Evolutionary conservation across 2,888 invertebrate species (phyloP), one percentile per base, ranked within the genome.

Genomic region (Pristionchus fissidentatus): DNA sequence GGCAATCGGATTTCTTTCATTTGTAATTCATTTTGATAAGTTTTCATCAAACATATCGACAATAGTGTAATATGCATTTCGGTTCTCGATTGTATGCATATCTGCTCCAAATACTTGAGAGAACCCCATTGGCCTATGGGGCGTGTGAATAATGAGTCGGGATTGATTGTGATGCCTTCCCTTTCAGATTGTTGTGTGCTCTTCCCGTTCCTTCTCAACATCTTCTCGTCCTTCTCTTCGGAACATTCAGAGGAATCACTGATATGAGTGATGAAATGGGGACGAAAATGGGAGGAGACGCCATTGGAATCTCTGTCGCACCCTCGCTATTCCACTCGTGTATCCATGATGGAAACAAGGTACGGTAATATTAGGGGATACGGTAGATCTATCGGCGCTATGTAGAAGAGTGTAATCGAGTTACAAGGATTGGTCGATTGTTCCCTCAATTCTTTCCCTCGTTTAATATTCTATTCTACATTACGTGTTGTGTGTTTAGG

Each of bases 321-420:
- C 97, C 97, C 35, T 97, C 97, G 90, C 96, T 97, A 93, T 97
- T 97, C 94, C 97, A 97, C 93, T 96, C 96, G 89, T 97, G 97
- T 94, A 97, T 97, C 91, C 96, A 96, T 91, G 96, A 97, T 93
- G 97, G 97, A 87, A 88, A 90, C 83, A 96, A 97, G 94, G 92
- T 92, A 60, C 84, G 84, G 43, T n/a, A n/a, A n/a, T n/a, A n/a
- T n/a, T n/a, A n/a, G n/a, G n/a, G n/a, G n/a, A n/a, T n/a, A n/a
- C n/a, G n/a, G n/a, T n/a, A n/a, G n/a, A n/a, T n/a, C n/a, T n/a
- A n/a, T n/a, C n/a, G n/a, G n/a, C n/a, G n/a, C n/a, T n/a, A n/a
- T n/a, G n/a, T n/a, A n/a, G n/a, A n/a, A n/a, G n/a, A n/a, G n/a
- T n/a, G n/a, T n/a, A n/a, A n/a, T n/a, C n/a, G n/a, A n/a, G 38